Base-by-base conservation (phyloP, 2,888 invertebrate genomes). In the Drosophila birchii region DNA sequence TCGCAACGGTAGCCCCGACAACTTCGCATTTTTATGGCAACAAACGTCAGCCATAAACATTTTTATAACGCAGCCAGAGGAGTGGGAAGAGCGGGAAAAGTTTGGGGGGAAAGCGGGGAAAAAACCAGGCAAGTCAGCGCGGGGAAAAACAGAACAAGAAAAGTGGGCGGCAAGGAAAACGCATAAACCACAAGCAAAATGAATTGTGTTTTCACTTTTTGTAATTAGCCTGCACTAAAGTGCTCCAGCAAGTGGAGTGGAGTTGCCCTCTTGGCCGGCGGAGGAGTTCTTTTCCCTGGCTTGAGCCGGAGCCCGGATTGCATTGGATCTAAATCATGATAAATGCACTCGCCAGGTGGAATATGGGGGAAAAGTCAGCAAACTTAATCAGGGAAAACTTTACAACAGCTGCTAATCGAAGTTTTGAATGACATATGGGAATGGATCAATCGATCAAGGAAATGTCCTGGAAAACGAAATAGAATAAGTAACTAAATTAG, bases 131-230 rank as follows among this genome's bases (percentile, higher is more conserved):
- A 23, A 41, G 41, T 18, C 41, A 39, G 39, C 11, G n/a, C 14
- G 45, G 29, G n/a, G n/a, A n/a, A n/a, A n/a, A 34, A 18, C n/a
- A 32, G 49, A 32, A 9, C 12, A 34, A 34, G 51, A 36, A 53
- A 36, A 23, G 53, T 18, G 36, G 45, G 43, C 34, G 63, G 47
- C 34, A 55, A 54, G 61, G 44, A 58, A 76, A 79, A 66, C 68
- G 58, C 71, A 81, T 81, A 81, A 81, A 70, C 78, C 74, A 75
- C 79, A 79, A 75, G 76, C 56, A 72, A 72, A 81, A 81, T 81
- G 83, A 81, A 82, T 81, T 81, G 78, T 78, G 80, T 76, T 82
- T 78, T 82, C 74, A 80, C 78, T 78, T 78, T 76, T 75, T 78
- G 80, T 80, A 80, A 80, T 80, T 80, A 80, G 80, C 80, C 75